phyloP scores from a whole-genome alignment of 2,797 vertebrate species.

The Huso huso region DNA sequence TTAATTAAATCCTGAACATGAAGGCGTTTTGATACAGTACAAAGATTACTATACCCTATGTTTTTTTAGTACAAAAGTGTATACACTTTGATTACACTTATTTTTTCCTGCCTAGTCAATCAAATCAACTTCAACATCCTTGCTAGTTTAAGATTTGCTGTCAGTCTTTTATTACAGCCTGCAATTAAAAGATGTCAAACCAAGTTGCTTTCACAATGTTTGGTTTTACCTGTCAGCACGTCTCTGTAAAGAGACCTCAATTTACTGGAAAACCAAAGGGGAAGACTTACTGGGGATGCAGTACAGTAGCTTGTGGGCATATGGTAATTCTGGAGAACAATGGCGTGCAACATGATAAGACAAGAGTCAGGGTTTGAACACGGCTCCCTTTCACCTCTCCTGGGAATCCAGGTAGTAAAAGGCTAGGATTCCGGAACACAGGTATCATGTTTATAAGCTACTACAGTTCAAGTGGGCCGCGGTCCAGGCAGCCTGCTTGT shows the following conservation, averaged over 20 bases:
- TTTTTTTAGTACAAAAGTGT: too few relatives aligned
- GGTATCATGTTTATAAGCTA: slow-evolving; percentile 78
- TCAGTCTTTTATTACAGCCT: slow-evolving; percentile 57
- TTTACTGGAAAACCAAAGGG: slow-evolving; percentile 51
- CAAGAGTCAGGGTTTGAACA: slow-evolving; percentile 42
- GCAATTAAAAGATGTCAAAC: slow-evolving; percentile 78
- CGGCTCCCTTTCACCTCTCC: slow-evolving; percentile 63
- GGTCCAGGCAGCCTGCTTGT: slow-evolving; percentile 74
- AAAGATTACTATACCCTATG: too few relatives aligned
- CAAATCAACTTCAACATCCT: slow-evolving; percentile 53
- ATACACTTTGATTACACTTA: too few relatives aligned
- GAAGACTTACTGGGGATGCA: slow-evolving; percentile 41
- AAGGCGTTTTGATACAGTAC: too few relatives aligned
- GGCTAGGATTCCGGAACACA: slow-evolving; percentile 67
- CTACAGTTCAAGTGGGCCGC: slow-evolving; percentile 66
- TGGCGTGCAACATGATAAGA: slow-evolving; percentile 61
- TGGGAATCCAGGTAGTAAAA: slow-evolving; percentile 65
- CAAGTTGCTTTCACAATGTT: slow-evolving; percentile 62
- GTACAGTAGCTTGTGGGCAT: slow-evolving; percentile 51
- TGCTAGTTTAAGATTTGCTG: slow-evolving; percentile 49
- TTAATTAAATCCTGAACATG: too few relatives aligned
- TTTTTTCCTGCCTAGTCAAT: slow-evolving; percentile 25
- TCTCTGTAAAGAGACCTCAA: slow-evolving; percentile 70
- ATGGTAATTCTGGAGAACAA: slow-evolving; percentile 46
- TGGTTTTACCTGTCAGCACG: slow-evolving; percentile 61